These are phyloP conservation scores for Epinephelus moara DNA, from an alignment of 2,113 vertebrate genomes.

Conservation along the genomic window DNA sequence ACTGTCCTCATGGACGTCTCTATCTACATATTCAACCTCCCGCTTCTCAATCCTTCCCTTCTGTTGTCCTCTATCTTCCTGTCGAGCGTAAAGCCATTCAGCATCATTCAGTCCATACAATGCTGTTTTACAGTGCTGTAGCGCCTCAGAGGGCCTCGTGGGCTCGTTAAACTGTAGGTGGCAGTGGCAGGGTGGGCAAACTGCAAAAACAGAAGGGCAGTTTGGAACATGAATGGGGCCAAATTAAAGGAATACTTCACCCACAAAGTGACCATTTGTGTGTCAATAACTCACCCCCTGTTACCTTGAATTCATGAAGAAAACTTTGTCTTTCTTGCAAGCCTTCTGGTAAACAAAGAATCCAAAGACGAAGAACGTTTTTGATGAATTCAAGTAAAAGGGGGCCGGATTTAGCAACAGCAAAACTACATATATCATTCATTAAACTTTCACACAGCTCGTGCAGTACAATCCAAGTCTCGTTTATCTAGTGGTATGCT, in stretches of 20 bases:
- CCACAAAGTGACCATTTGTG: not conserved
- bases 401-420: no score
- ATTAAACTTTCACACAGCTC: no score
- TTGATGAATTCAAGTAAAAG: no score
- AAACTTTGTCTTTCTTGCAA: not conserved
- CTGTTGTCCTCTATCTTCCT: slow-evolving; percentile 36
- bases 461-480: no score
- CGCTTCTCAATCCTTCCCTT: slow-evolving; percentile 12
- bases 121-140: slow-evolving; percentile 43
- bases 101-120: slow-evolving; percentile 35
- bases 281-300: no score
- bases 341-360: no score
- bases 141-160: slow-evolving; percentile 16
- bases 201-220: not conserved
- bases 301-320: no score
- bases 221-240: not conserved
- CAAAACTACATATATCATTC: no score
- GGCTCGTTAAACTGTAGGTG: slow-evolving; percentile 54
- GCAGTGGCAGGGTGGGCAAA: slow-evolving; percentile 5
- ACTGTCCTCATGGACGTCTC: slow-evolving; percentile 15
- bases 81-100: slow-evolving; percentile 33
- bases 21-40: slow-evolving; percentile 33
- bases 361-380: no score
- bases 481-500: no score
- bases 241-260: not conserved